Conservation (phyloP, 2,113 vertebrate genomes). For the Garra rufa region DNA sequence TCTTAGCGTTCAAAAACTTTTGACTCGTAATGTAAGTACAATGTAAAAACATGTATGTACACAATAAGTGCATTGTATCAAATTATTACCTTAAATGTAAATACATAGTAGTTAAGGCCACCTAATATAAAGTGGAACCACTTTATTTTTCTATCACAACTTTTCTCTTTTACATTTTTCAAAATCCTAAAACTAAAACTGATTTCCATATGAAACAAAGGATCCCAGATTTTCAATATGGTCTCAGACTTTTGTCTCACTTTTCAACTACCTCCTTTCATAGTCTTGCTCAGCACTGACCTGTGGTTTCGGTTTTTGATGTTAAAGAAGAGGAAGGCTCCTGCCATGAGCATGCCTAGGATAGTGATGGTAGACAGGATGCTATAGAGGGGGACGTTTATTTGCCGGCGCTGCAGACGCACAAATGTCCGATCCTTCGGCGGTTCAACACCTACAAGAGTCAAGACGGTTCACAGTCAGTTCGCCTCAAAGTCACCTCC, state of each 20-base stretch:
- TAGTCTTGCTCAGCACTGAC: slow-evolving; percentile 73
- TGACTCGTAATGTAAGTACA: too few species aligned
- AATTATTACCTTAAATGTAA: too few species aligned
- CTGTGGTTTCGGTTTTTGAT: slow-evolving; percentile 99
- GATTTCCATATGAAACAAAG: neutral
- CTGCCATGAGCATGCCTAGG: slow-evolving; percentile 97
- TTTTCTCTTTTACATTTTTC: neutral
- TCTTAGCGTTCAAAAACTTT: too few species aligned
- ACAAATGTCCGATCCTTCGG: slow-evolving; percentile 97
- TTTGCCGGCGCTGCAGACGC: slow-evolving; percentile 91
- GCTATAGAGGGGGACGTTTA: slow-evolving; percentile 97
- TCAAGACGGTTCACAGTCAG: slow-evolving; percentile 1
- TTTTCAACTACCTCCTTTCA: neutral
- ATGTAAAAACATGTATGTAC: too few species aligned
- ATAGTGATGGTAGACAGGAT: slow-evolving; percentile 97
- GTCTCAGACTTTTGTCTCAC: neutral
- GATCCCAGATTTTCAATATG: neutral
- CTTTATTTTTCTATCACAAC: neutral
- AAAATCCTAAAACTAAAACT: neutral
- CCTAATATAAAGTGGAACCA: too few species aligned
- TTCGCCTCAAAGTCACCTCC: neutral
- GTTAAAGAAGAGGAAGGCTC: slow-evolving; percentile 97
- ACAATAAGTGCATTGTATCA: too few species aligned
- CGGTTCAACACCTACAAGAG: slow-evolving; percentile 85
- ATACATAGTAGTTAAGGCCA: too few species aligned